phyloP scores from a whole-genome alignment of 2,113 vertebrate species.

The Elachura formosa region DNA sequence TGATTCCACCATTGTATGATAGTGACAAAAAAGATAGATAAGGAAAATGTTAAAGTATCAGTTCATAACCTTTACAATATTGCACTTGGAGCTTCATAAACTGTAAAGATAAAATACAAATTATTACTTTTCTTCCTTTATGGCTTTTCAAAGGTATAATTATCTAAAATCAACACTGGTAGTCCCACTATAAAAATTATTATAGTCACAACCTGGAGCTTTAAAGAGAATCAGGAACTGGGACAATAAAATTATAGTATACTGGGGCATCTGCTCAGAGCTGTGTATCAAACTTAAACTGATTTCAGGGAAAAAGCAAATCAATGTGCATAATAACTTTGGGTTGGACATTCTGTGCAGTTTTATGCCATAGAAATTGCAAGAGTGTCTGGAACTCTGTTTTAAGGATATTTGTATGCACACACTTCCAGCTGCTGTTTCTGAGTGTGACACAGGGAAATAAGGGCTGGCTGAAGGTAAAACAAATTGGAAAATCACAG shows the following conservation, averaged over 20 bases:
- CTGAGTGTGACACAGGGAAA: accelerated
- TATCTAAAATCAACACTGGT: neutral
- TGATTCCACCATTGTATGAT: neutral
- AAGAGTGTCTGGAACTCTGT: neutral
- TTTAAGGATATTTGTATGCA: neutral
- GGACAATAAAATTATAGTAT: neutral
- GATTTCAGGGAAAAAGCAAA: neutral
- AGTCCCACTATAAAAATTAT: neutral
- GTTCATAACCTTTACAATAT: neutral
- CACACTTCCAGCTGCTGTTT: neutral
- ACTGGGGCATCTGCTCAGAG: neutral
- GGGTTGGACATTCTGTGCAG: neutral
- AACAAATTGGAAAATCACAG: neutral
- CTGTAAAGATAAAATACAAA: neutral
- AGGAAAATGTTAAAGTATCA: neutral
- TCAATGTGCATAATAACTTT: neutral
- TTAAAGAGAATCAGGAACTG: neutral
- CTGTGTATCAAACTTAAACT: neutral
- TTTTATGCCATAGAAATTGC: neutral
- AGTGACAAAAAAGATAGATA: neutral
- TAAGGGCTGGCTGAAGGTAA: neutral
- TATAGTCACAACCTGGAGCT: neutral
- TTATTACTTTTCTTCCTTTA: neutral
- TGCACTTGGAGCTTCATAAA: neutral
- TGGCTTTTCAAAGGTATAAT: neutral